Evolutionary conservation across 2,888 invertebrate species (phyloP).

Genomic region (Acanthosoma haemorrhoidale): DNA sequence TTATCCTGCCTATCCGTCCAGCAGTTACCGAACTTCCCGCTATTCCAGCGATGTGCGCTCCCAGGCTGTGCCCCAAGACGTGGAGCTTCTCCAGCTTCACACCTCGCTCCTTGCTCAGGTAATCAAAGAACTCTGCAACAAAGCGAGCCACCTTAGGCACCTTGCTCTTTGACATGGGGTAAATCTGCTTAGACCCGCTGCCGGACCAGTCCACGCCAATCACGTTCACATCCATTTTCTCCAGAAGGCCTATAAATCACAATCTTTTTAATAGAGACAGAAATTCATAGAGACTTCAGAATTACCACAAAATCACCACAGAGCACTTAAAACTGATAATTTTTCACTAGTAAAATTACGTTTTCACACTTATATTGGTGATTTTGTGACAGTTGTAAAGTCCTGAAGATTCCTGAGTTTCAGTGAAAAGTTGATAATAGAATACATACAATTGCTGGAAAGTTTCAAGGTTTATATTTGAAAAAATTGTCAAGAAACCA

Average conservation of each 20-base stretch:
- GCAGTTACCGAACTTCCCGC: constrained; percentile 15
- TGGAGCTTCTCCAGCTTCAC: background rate
- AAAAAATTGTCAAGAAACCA: too few relatives aligned
- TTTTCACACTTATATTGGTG: too few relatives aligned
- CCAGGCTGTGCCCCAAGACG: constrained; percentile 33
- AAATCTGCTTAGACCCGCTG: background rate
- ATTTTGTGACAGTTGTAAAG: too few relatives aligned
- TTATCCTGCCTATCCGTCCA: constrained; percentile 14
- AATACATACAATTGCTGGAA: too few relatives aligned
- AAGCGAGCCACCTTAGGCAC: constrained; percentile 22
- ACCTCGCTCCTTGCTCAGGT: background rate
- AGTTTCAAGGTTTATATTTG: too few relatives aligned
- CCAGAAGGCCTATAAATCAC: background rate
- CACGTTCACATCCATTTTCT: constrained; percentile 20
- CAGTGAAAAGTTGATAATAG: too few relatives aligned
- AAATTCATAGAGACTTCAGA: too few relatives aligned
- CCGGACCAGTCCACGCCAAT: constrained; percentile 30
- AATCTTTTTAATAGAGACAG: background rate
- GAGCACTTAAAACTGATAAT: too few relatives aligned
- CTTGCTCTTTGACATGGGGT: background rate
- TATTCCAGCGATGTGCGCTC: constrained; percentile 31
- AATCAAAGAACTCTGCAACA: constrained; percentile 24
- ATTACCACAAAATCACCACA: too few relatives aligned
- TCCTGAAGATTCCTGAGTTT: too few relatives aligned
- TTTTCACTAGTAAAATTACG: too few relatives aligned